Conservation (phyloP, 2,797 vertebrate genomes). For the Distichodus sexfasciatus region DNA sequence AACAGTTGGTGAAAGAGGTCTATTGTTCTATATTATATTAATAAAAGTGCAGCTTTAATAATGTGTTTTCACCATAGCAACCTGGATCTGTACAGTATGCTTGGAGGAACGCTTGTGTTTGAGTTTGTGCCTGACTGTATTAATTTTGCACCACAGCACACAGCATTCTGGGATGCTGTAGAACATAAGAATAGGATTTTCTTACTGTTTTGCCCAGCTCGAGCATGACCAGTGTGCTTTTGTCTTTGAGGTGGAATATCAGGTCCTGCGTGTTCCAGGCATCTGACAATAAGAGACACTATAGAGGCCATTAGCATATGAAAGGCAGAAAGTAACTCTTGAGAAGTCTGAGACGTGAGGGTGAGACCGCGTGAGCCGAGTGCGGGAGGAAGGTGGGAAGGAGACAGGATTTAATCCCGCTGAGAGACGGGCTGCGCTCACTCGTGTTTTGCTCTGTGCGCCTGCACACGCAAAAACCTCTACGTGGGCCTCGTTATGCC, state of each 20-base stretch:
- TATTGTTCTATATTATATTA: too few relatives aligned
- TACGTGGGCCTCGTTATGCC: neutral
- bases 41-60: too few relatives aligned
- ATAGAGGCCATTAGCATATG: neutral
- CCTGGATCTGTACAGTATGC: too few relatives aligned
- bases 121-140: neutral
- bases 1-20: too few relatives aligned
- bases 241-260: neutral
- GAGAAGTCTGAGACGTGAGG: too few relatives aligned
- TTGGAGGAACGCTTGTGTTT: too few relatives aligned
- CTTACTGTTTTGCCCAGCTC: neutral
- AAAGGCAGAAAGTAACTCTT: neutral
- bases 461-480: neutral
- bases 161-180: neutral
- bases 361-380: neutral
- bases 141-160: neutral
- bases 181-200: neutral
- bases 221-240: neutral
- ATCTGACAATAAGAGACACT: neutral
- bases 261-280: neutral
- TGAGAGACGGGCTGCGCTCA: neutral
- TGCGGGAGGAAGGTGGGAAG: slow-evolving; percentile 7
- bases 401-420: slow-evolving; percentile 32
- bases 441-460: neutral
- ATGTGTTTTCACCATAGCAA: too few relatives aligned